Conservation (phyloP, 2,113 vertebrate genomes). For the Bufo bufo region DNA sequence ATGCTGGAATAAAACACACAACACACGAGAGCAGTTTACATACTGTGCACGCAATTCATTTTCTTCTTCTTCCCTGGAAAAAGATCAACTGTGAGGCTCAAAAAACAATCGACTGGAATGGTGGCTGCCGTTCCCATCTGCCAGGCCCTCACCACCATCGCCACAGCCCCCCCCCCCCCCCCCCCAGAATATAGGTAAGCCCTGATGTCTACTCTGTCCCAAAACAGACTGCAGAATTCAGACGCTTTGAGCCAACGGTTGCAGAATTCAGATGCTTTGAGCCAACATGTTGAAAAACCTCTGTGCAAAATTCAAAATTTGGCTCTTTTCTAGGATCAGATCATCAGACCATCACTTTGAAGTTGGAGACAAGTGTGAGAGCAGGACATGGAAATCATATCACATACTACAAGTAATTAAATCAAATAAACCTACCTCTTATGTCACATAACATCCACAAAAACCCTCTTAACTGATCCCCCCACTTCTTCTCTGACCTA, state of each 20-base stretch:
- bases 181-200: background rate
- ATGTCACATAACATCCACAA: background rate
- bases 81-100: slow-evolving; percentile 52
- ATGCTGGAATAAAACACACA: slow-evolving; percentile 62
- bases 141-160: background rate
- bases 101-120: background rate
- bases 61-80: slow-evolving; percentile 79
- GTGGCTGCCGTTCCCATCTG: background rate
- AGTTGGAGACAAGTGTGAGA: background rate
- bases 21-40: slow-evolving; percentile 62
- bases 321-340: background rate
- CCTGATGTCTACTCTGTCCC: background rate
- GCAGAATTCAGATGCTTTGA: too few relatives aligned
- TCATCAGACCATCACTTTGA: background rate
- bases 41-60: slow-evolving; percentile 78
- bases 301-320: too few relatives aligned
- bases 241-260: too few relatives aligned
- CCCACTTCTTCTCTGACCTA: too few relatives aligned
- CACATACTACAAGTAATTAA: background rate
- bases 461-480: background rate
- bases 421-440: background rate
- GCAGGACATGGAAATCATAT: background rate
- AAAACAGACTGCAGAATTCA: background rate
- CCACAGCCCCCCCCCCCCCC: too few relatives aligned
- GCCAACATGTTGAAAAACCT: too few relatives aligned